Base-by-base conservation (phyloP, 1,140 invertebrate genomes). In the Ganaspis sp. region DNA sequence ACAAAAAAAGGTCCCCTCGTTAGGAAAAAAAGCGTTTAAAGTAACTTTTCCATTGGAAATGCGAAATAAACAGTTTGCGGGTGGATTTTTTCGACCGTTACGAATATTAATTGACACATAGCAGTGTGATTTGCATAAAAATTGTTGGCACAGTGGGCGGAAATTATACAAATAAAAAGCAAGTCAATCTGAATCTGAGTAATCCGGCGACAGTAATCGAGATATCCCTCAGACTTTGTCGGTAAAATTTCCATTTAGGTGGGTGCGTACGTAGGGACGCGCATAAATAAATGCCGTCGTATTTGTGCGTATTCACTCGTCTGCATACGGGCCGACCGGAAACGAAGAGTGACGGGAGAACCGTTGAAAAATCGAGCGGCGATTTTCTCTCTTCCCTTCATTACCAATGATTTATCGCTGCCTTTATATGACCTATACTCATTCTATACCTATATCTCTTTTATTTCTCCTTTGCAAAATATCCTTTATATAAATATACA, bases 371-470 rank as follows among this genome's bases (percentile, higher is more conserved):
- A 58, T 58, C 54, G 54, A 58, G 54, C 54, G 23, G 54, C 21
- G 54, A 58, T 58, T 58, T 58, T 58, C 54, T 49, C 45, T 58
- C 54, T 70, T 70, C 74, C 74, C 74, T 70, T 75, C 74, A 75
- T 75, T 75, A 76, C 70, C 58, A 45, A 72, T 19, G 54, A 58
- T 58, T 58, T 26, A 58, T 53, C 45, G 45, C 45, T 45, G 12
- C 15, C 4, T 53, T 9, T 23, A 26, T 23, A 12, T 54, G 53
- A 54, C 21, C 21, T 54, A 19, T 8, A 40, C 38, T 11, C 3
- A 40, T 40, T 9, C 8, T 40, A 11, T 40, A 40, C 12, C 4
- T 1, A 4, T 12, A 40, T 40, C 12, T 40, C 12, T 40, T 40
- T 40, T 34, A 34, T 34, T 34, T 34, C 29, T 34, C 29, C n/a